Percentiles rank a stretch among this genome's conserved stretches.
Evolutionary conservation across 2,113 vertebrate genomes (phyloP).

Genomic region (Procavia capensis): DNA sequence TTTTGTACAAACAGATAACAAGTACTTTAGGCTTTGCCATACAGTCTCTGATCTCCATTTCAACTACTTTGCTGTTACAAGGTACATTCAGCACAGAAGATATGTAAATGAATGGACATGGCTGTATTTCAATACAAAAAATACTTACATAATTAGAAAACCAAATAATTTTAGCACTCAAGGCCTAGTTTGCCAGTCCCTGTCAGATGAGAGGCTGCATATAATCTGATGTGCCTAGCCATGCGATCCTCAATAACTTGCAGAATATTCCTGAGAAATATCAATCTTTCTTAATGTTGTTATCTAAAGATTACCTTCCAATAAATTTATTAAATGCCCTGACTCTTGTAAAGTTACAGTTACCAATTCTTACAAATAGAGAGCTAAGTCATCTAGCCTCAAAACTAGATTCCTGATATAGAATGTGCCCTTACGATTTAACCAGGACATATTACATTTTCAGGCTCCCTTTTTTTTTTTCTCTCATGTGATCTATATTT

Average conservation of each 20-base stretch:
- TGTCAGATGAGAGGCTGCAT: not conserved
- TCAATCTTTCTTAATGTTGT: not conserved
- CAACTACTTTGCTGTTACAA: not conserved
- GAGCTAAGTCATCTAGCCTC: not conserved
- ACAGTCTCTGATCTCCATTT: not conserved
- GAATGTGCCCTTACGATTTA: not conserved
- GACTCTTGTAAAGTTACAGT: not conserved
- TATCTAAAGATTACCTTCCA: not conserved
- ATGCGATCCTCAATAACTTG: not conserved
- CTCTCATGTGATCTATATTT: not conserved
- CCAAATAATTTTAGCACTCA: not conserved
- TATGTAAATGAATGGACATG: not conserved
- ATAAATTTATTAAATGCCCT: not conserved
- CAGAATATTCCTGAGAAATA: not conserved
- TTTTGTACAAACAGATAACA: not conserved
- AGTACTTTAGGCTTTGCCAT: not conserved
- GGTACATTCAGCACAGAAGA: not conserved
- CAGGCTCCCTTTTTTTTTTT: not conserved
- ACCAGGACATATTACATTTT: not conserved
- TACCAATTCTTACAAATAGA: not conserved
- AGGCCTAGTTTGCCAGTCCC: not conserved
- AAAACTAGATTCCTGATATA: not conserved
- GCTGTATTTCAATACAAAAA: not conserved
- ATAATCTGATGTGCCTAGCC: not conserved
- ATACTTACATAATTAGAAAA: not conserved